phyloP scores from a whole-genome alignment of 2,113 vertebrate genomes.

The Gymnarchus niloticus region DNA sequence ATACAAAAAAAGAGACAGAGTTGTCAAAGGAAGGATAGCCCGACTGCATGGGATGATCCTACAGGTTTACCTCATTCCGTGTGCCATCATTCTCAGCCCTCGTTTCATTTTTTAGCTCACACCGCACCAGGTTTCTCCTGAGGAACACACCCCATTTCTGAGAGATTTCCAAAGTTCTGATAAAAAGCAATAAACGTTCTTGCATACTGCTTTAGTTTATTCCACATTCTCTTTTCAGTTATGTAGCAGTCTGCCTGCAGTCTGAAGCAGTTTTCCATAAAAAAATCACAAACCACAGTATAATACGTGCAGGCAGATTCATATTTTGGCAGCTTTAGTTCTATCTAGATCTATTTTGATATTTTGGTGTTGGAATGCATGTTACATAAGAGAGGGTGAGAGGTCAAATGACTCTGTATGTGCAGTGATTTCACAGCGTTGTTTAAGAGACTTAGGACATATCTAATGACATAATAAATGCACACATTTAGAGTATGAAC shows the following conservation, averaged over 20 bases:
- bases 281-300: neutral
- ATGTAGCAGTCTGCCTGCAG: neutral
- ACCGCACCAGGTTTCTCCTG: neutral
- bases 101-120: neutral
- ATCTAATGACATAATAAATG: neutral
- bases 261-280: constrained; percentile 5
- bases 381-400: neutral
- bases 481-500: neutral
- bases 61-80: constrained; percentile 35
- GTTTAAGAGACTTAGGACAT: neutral
- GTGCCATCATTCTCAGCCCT: neutral
- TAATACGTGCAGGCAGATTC: neutral
- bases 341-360: constrained; percentile 1
- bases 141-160: constrained; percentile 4
- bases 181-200: neutral
- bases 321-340: neutral
- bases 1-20: constrained; percentile 45
- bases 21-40: constrained; percentile 42
- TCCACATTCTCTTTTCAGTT: neutral
- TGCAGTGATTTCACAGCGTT: neutral
- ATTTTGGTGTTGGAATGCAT: neutral
- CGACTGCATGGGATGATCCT: constrained; percentile 31
- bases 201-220: neutral
- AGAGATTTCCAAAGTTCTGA: neutral
- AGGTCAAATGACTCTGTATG: neutral